These are phyloP conservation scores for Acanthosoma haemorrhoidale DNA, from an alignment of 2,888 invertebrate genomes.

Conservation along the genomic window DNA sequence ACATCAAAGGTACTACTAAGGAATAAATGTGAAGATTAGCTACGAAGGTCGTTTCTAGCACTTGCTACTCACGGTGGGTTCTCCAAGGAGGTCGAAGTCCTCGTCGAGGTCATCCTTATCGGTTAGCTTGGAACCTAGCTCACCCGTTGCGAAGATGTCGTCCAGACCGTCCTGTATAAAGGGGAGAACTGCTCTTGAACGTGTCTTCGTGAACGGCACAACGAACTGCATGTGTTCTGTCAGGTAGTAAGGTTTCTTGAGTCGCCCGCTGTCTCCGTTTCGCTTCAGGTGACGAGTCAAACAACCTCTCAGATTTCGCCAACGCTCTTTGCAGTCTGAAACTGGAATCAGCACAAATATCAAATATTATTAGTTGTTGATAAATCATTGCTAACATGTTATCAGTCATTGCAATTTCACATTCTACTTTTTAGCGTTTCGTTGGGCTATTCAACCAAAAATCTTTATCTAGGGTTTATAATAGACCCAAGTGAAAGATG, in stretches of 20 bases:
- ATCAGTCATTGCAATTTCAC: too few species aligned
- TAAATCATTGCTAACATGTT: too few species aligned
- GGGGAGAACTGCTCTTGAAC: slow-evolving; percentile 28
- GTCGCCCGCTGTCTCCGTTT: background rate
- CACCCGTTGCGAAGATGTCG: slow-evolving; percentile 12
- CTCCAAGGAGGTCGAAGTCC: slow-evolving; percentile 16
- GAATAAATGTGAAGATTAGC: too few species aligned
- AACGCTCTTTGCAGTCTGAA: slow-evolving; percentile 29
- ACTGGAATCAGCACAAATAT: slow-evolving; percentile 22
- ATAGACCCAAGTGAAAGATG: too few species aligned
- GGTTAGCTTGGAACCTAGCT: slow-evolving; percentile 1
- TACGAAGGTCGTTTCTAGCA: too few species aligned
- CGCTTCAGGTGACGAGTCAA: slow-evolving; percentile 27
- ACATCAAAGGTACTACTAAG: too few species aligned
- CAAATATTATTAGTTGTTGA: too few species aligned
- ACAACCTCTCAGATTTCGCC: slow-evolving; percentile 29
- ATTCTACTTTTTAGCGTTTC: too few species aligned
- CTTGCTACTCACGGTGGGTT: slow-evolving; percentile 13
- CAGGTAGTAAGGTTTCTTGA: slow-evolving; percentile 24
- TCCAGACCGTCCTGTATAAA: slow-evolving; percentile 30
- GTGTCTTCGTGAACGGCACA: slow-evolving; percentile 28
- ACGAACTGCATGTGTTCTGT: slow-evolving; percentile 32
- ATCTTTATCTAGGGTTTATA: too few species aligned
- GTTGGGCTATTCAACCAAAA: too few species aligned
- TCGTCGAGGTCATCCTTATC: slow-evolving; percentile 25